Evolutionary conservation across 2,888 invertebrate genomes (phyloP), one percentile per base, ranked within the genome.

Genomic region (Diarsia dahlii): DNA sequence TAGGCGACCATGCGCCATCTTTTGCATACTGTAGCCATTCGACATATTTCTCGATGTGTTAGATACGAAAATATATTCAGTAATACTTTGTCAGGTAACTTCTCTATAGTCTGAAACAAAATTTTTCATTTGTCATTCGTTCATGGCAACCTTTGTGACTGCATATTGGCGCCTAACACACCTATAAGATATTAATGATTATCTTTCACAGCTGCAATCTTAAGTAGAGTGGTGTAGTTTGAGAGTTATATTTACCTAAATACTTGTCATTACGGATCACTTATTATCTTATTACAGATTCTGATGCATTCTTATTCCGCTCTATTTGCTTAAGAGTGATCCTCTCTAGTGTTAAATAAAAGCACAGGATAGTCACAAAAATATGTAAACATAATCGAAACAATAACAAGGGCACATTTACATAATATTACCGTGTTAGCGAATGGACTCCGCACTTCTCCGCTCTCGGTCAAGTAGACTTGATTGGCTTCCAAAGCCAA

Each of bases 1-100:
- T 99, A 99, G 0, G 99, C 99, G 23, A 99, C 98, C 93, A 98
- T 97, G 18, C 99, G 97, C 99, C 99, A 99, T 95, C 99, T 98
- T 92, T 98, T 98, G 96, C 99, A 99, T 4, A 99, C 99, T 82
- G 98, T 97, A 0, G 99, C 99, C 97, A 99, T 97, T 50, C 98
- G 98, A 94, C 99, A 99, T 93, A 99, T 98, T 96, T 99, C 99
- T 78, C 98, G 98, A 93, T 99, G 99, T 48, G 98, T 97, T 84
- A 99, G 96, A 95, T 99, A 99, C 64, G 98, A 98, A 96, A 99
- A 99, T 91, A 99, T 98, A 92, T 99, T 98, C 84, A 99, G 97
- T 58, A 99, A 97, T 50, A 99, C 98, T 96, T 99, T 99, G 95
- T 99, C 99, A 18, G 99, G 99, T 56, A 99, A 97, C 94, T 99